Conservation (phyloP, 2,888 invertebrate species). For the Campoletis raptor region DNA sequence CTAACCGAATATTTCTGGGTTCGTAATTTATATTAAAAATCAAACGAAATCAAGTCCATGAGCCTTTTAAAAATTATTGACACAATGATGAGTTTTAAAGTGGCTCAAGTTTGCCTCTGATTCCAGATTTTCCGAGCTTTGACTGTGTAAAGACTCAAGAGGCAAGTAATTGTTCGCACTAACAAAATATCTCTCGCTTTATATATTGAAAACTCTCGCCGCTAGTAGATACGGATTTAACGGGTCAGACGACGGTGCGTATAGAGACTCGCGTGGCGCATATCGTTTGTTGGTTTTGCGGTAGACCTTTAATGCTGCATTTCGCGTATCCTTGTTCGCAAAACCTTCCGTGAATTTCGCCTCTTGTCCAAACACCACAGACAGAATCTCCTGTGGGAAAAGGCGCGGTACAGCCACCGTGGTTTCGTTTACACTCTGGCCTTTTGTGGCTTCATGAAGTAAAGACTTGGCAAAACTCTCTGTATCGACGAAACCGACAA, state of each 20-base stretch:
- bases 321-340: conserved; percentile 70
- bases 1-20: too few species aligned
- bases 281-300: conserved; percentile 83
- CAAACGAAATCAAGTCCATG: neutral
- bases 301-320: conserved; percentile 80
- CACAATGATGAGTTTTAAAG: neutral
- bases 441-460: conserved; percentile 39
- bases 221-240: conserved; percentile 59
- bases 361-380: conserved; percentile 64
- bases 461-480: conserved; percentile 47
- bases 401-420: conserved; percentile 54
- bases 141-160: conserved; percentile 51
- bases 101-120: neutral
- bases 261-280: conserved; percentile 70
- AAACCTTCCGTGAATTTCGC: conserved; percentile 71
- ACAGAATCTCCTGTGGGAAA: conserved; percentile 65
- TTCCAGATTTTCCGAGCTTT: conserved; percentile 22
- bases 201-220: conserved; percentile 22
- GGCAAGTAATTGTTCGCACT: conserved; percentile 48
- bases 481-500: neutral
- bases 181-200: conserved; percentile 55
- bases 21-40: neutral
- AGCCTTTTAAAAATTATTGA: neutral
- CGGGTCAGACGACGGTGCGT: conserved; percentile 51
- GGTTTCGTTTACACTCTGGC: conserved; percentile 57